Base-by-base conservation (phyloP, 2,888 invertebrate species). In the Esperia sulphurella region DNA sequence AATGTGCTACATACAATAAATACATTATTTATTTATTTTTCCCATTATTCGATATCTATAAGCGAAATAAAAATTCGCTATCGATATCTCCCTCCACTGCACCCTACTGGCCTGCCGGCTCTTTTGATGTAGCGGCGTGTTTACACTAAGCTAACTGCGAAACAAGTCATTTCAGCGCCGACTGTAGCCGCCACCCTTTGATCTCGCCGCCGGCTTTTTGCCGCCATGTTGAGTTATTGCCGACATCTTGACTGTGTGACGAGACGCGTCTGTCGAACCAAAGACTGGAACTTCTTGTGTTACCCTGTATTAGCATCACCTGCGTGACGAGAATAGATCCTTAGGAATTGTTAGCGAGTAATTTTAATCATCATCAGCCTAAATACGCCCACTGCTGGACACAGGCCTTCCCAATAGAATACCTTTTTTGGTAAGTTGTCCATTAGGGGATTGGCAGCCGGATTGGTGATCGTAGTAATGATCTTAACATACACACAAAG, bases 141-240 rank as follows among this genome's bases (percentile, higher is more conserved):
- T 87, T 88, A 84, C 87, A 84, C 83, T 84, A 79, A 80, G 79
- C 84, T 79, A 80, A 85, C 86, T 77, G 84, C 71, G 84, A 83
- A 84, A 86, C 87, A 82, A 86, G 86, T 83, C 84, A 80, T 87
- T 84, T 82, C 77, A 71, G 71, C 63, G 69, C 68, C 74, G 75
- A 76, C 70, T 75, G 79, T 61, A 63, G 65, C 53, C 64, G 66
- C 73, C 73, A 77, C 68, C 58, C 80, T 88, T 88, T 88, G 84
- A 88, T 83, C 79, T 80, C 57, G 68, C 83, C 85, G 82, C 67
- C 59, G 48, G 70, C 69, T 75, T 79, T 79, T 81, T 79, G 72
- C 73, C 61, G 73, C 68, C 71, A 53, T 50, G 63, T 63, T 78
- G 82, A 79, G 65, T 77, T 78, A 80, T 76, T 61, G 70, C 72